Percentiles rank a stretch among this genome's conserved stretches.
phyloP scores from a whole-genome alignment of 2,888 invertebrate genomes.

The Perdita meconis region DNA sequence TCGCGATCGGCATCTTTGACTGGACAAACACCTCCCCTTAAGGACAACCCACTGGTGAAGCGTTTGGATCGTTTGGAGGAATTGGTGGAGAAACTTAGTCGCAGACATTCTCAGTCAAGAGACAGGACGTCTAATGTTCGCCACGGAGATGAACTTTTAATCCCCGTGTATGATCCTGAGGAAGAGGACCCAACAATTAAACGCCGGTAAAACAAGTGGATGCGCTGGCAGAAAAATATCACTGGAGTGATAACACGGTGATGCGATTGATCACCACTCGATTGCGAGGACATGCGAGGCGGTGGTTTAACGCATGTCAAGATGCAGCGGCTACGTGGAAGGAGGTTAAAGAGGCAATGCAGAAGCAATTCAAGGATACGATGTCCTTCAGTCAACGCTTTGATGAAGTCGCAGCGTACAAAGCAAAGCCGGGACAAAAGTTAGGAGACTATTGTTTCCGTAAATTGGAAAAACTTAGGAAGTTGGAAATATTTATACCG shows the following conservation, averaged over 20 bases:
- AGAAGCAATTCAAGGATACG: neutral
- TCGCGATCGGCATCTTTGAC: too few relatives aligned
- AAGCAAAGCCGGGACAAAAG: neutral
- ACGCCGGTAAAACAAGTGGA: neutral
- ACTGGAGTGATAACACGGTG: neutral
- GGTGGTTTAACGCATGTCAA: neutral
- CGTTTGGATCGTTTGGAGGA: neutral
- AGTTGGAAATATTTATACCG: fast-evolving
- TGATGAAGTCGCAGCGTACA: neutral
- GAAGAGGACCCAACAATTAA: neutral
- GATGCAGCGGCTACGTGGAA: neutral
- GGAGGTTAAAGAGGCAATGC: neutral
- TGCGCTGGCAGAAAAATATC: neutral
- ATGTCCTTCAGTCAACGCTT: neutral
- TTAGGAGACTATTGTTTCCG: neutral
- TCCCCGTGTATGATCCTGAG: neutral
- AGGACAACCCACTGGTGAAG: neutral
- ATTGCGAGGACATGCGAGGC: neutral
- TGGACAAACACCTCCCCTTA: too few relatives aligned
- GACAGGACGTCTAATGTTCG: neutral
- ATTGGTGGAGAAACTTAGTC: neutral
- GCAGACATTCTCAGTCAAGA: neutral
- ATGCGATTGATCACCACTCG: conserved; percentile 4
- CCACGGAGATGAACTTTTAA: neutral
- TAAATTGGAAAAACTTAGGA: neutral